phyloP scores from a whole-genome alignment of 1,140 invertebrate species.

The Rhopalosiphum padi region DNA sequence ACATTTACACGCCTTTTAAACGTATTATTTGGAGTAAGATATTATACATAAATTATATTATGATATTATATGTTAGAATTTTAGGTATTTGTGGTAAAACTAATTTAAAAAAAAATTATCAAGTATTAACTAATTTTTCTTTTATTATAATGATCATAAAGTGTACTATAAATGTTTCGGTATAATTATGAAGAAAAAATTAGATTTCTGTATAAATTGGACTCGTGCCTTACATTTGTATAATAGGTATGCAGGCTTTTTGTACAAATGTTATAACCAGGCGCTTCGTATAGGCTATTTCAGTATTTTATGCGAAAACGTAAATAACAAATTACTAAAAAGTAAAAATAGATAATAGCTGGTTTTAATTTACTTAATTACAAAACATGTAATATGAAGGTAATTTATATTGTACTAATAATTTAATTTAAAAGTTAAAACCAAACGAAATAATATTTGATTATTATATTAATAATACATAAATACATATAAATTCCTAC shows the following conservation, averaged over 20 bases:
- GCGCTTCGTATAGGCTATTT: constrained; percentile 4
- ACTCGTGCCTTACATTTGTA: background rate
- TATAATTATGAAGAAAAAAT: background rate
- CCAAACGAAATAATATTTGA: background rate
- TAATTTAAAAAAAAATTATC: background rate
- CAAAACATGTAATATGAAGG: background rate
- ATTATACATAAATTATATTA: background rate
- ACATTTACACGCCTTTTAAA: no score
- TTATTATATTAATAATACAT: background rate
- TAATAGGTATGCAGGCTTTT: background rate
- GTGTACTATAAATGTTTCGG: background rate
- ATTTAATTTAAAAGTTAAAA: background rate
- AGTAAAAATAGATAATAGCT: constrained; percentile 21
- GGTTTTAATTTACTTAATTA: background rate
- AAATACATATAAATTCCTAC: background rate
- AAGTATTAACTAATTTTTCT: background rate
- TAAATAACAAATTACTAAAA: constrained; percentile 13
- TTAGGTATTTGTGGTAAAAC: background rate
- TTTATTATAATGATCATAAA: background rate
- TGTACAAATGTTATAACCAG: background rate
- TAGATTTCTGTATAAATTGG: background rate
- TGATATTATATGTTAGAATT: no score
- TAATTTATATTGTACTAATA: background rate
- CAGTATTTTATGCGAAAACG: background rate
- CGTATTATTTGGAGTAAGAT: background rate